These are phyloP conservation scores for Neomonachus schauinslandi DNA, from an alignment of 2,113 vertebrate species.

Conservation along the genomic window DNA sequence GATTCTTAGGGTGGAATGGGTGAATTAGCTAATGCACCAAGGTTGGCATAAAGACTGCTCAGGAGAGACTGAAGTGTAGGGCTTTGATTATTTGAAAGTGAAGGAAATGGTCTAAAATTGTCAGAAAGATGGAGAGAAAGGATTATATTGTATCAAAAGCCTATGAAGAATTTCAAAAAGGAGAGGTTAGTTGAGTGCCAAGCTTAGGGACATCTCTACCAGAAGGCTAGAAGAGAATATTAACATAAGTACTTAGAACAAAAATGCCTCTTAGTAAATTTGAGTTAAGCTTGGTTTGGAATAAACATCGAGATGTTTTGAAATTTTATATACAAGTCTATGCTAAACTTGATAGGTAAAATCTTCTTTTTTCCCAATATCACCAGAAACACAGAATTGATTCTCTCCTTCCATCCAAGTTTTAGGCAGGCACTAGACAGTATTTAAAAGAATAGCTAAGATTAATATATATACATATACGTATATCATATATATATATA, in stretches of 20 bases:
- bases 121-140: background rate
- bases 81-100: slow-evolving; percentile 4
- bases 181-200: background rate
- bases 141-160: background rate
- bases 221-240: background rate
- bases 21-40: slow-evolving; percentile 67
- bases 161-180: background rate
- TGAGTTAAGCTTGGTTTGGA: background rate
- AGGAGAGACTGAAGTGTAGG: background rate
- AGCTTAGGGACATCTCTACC: background rate
- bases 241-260: background rate
- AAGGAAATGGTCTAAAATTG: background rate
- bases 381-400: slow-evolving; percentile 17
- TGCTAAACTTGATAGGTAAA: background rate
- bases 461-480: background rate
- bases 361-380: background rate
- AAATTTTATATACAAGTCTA: background rate
- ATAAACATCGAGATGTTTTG: background rate
- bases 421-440: background rate
- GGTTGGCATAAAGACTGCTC: slow-evolving; percentile 21
- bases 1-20: slow-evolving; percentile 25
- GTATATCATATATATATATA: background rate
- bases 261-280: background rate
- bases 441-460: background rate
- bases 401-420: background rate